Percentiles rank a stretch among this genome's conserved stretches.
Evolutionary conservation across 2,797 vertebrate species (phyloP).

Genomic region (Aulostomus chinensis): DNA sequence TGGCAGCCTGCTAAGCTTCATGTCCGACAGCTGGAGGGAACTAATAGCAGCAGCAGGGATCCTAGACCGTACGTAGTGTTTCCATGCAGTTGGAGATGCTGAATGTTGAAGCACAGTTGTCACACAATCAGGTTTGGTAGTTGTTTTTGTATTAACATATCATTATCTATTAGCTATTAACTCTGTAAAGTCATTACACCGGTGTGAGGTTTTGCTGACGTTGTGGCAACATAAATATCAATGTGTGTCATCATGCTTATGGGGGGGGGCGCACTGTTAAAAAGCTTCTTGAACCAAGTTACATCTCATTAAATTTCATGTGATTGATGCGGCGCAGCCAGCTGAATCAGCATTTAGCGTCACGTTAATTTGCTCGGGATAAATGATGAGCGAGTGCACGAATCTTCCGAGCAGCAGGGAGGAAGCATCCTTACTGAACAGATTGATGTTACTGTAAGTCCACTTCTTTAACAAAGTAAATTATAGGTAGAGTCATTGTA

Average conservation of each 20-base stretch:
- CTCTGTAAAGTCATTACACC: slow-evolving; percentile 7
- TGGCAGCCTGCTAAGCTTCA: no score
- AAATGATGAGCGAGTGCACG: slow-evolving; percentile 4
- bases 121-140: slow-evolving; percentile 6
- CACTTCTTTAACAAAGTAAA: neutral
- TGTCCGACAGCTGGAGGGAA: no score
- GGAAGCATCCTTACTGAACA: neutral
- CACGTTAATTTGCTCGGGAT: slow-evolving; percentile 3
- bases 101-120: slow-evolving; percentile 30
- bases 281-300: slow-evolving; percentile 16
- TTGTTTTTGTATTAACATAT: slow-evolving; percentile 18
- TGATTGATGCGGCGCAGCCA: slow-evolving; percentile 21
- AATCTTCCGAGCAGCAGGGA: slow-evolving; percentile 5
- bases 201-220: no score
- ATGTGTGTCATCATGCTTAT: slow-evolving; percentile 6
- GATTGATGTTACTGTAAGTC: no score
- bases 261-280: no score
- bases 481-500: neutral
- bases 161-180: slow-evolving; percentile 10
- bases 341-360: slow-evolving; percentile 18
- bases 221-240: slow-evolving; percentile 17
- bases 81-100: slow-evolving; percentile 21
- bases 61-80: no score
- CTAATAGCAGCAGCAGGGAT: slow-evolving; percentile 64
- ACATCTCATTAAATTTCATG: slow-evolving; percentile 18